These are phyloP conservation scores for Tragulus kanchil DNA, from an alignment of 2,113 vertebrate genomes.

Conservation along the genomic window DNA sequence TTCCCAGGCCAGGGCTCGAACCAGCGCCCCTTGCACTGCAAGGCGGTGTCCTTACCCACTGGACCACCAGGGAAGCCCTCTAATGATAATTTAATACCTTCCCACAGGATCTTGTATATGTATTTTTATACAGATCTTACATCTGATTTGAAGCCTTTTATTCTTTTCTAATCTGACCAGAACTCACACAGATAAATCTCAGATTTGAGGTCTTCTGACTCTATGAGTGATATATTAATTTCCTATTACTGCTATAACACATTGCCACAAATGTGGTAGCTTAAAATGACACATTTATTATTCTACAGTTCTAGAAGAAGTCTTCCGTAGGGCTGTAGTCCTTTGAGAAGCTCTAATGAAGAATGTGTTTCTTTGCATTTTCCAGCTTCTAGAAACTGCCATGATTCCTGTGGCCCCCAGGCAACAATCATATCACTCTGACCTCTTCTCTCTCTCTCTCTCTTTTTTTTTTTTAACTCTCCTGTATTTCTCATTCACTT, in stretches of 20 bases:
- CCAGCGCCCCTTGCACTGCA: no score
- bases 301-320: neutral
- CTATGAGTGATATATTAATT: neutral
- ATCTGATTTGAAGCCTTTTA: neutral
- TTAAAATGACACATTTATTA: neutral
- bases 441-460: neutral
- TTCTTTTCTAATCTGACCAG: neutral
- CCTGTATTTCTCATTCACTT: neutral
- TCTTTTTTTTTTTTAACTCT: neutral
- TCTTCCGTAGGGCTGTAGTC: neutral
- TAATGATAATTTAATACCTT: neutral
- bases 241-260: neutral
- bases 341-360: neutral
- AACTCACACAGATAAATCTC: neutral
- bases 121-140: neutral
- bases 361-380: neutral
- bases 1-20: no score
- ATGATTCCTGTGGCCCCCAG: neutral
- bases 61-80: no score
- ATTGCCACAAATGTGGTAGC: neutral
- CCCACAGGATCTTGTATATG: neutral
- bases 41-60: no score
- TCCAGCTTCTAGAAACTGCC: neutral
- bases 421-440: neutral
- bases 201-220: neutral